Conservation (phyloP, 1,140 invertebrate species). For the Triops longicaudatus region DNA sequence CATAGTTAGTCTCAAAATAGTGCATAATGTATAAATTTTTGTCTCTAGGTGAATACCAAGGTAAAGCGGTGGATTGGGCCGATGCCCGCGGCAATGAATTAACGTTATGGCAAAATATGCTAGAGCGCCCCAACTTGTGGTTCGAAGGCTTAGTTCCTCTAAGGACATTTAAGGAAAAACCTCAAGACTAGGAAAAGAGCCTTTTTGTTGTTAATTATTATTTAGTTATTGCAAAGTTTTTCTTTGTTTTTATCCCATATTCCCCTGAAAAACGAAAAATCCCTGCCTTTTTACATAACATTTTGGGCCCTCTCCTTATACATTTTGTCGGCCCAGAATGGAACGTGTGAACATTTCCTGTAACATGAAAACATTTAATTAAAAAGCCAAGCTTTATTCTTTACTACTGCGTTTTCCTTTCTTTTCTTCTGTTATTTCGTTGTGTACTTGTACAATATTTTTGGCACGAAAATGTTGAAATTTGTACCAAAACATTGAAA, state of each 20-base stretch:
- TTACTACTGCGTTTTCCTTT: background rate
- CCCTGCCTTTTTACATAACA: too few species aligned
- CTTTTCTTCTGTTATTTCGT: background rate
- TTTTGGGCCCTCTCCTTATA: too few species aligned
- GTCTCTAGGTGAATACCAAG: conserved; percentile 68
- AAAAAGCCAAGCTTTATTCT: conserved; percentile 9
- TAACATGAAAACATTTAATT: background rate
- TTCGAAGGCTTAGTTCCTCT: conserved; percentile 81
- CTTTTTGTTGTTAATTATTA: background rate
- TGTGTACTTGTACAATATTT: too few species aligned
- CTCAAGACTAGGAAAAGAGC: conserved; percentile 17
- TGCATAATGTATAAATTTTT: conserved; percentile 11
- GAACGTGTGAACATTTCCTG: background rate
- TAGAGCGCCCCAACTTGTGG: conserved; percentile 89
- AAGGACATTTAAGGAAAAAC: conserved; percentile 55
- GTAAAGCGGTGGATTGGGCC: conserved; percentile 85
- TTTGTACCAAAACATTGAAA: too few species aligned
- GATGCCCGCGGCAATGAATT: conserved; percentile 84
- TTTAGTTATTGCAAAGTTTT: background rate
- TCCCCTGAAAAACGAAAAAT: background rate
- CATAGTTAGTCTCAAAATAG: too few species aligned
- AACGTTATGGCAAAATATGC: conserved; percentile 85
- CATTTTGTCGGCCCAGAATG: background rate
- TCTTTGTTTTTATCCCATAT: background rate
- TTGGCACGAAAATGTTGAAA: too few species aligned